phyloP scores from a whole-genome alignment of 2,797 vertebrate genomes.

The Poeciliopsis infans region DNA sequence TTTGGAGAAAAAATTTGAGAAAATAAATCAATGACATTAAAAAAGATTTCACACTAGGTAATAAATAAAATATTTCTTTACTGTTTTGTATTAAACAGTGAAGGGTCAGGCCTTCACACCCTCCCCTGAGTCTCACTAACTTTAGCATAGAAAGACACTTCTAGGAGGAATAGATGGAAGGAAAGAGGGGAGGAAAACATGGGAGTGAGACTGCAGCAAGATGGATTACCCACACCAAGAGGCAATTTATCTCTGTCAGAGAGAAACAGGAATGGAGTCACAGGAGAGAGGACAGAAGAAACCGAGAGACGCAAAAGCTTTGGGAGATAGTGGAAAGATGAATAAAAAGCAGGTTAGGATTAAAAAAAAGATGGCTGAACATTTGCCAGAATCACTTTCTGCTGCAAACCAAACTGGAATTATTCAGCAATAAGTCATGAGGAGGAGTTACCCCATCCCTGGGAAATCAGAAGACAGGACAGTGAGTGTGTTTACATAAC shows the following conservation, averaged over 20 bases:
- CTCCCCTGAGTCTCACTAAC: slow-evolving; percentile 66
- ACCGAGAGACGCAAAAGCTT: slow-evolving; percentile 22
- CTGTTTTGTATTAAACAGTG: slow-evolving; percentile 11
- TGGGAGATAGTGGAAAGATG: slow-evolving; percentile 12
- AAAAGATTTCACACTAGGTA: background rate
- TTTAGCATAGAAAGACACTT: slow-evolving; percentile 68
- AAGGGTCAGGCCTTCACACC: slow-evolving; percentile 50
- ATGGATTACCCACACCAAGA: slow-evolving; percentile 73
- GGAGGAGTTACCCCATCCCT: background rate
- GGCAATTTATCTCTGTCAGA: slow-evolving; percentile 82
- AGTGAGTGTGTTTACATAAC: background rate
- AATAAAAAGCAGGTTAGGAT: slow-evolving; percentile 29
- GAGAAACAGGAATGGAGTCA: slow-evolving; percentile 33
- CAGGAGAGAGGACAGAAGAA: slow-evolving; percentile 20
- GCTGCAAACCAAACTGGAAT: slow-evolving; percentile 18
- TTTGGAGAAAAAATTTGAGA: background rate
- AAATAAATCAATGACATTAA: background rate
- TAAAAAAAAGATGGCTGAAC: slow-evolving; percentile 23
- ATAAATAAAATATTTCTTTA: slow-evolving; percentile 9
- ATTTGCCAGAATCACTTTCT: slow-evolving; percentile 18
- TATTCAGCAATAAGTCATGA: slow-evolving; percentile 21
- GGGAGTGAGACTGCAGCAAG: slow-evolving; percentile 59
- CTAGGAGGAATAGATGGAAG: slow-evolving; percentile 33
- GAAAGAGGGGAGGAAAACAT: slow-evolving; percentile 41
- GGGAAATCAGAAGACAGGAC: slow-evolving; percentile 5